phyloP scores from a whole-genome alignment of 1,140 invertebrate species.

The Apis florea region DNA sequence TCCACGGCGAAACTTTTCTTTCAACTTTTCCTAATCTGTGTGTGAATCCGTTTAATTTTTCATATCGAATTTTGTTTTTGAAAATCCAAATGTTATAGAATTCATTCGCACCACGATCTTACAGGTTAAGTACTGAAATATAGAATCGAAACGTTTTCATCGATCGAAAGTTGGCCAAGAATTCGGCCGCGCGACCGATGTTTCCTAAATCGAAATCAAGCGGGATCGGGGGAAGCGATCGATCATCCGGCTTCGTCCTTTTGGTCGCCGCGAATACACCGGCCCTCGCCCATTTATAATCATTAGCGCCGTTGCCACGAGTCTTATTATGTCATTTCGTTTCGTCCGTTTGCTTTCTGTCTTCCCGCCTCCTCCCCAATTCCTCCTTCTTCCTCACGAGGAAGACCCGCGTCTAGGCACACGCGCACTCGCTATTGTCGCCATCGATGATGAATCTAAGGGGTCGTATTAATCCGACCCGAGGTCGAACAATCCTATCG shows the following conservation, averaged over 20 bases:
- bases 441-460: constrained; percentile 37
- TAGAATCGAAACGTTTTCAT: neutral
- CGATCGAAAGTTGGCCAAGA: constrained; percentile 35
- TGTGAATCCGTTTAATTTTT: neutral
- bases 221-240: constrained; percentile 59
- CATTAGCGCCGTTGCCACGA: constrained; percentile 69
- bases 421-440: constrained; percentile 20
- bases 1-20: neutral
- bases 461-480: constrained; percentile 20
- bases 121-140: constrained; percentile 2
- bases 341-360: constrained; percentile 56
- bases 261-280: constrained; percentile 52
- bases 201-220: constrained; percentile 61
- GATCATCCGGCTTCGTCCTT: constrained; percentile 58
- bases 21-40: neutral
- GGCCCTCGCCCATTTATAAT: constrained; percentile 70
- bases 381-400: neutral
- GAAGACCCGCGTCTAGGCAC: constrained; percentile 9
- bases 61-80: no score
- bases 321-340: constrained; percentile 72
- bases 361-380: neutral
- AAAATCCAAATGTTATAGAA: no score
- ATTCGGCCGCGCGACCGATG: constrained; percentile 21
- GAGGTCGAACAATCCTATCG: neutral
- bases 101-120: neutral